A percentile compares a stretch with the other conserved stretches of the same genome.
phyloP scores from a whole-genome alignment of 2,113 vertebrate species.

The Colistium nudipinnis region DNA sequence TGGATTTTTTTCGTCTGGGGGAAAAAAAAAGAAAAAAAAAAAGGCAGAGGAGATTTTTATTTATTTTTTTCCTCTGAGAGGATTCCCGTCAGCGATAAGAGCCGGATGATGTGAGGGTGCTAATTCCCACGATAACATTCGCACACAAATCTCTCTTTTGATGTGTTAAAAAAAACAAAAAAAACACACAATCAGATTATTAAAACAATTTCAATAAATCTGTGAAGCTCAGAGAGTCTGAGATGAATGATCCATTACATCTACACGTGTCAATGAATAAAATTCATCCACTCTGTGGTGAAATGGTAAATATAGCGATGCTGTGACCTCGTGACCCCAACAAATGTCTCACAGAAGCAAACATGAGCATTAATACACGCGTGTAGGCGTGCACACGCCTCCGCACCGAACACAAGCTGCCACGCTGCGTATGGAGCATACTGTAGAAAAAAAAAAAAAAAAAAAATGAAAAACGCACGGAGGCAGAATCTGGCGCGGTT shows the following conservation, averaged over 20 bases:
- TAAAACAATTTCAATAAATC: no score
- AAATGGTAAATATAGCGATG: neutral
- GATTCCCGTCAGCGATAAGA: conserved; percentile 57
- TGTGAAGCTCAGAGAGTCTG: conserved; percentile 50
- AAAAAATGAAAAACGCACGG: no score
- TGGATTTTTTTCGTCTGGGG: conserved; percentile 22
- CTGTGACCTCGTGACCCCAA: neutral
- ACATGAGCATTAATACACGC: neutral
- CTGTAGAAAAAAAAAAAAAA: neutral
- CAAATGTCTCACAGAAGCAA: neutral
- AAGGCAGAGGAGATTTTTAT: conserved; percentile 45
- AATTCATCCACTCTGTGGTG: conserved; percentile 7
- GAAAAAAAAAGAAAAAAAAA: conserved; percentile 37
- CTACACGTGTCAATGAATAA: conserved; percentile 34
- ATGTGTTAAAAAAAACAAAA: conserved; percentile 67
- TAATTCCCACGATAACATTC: conserved; percentile 75
- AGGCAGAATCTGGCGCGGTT: neutral
- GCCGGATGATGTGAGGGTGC: conserved; percentile 58
- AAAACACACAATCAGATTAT: conserved; percentile 67
- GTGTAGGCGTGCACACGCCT: neutral
- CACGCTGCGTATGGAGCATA: neutral
- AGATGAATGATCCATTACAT: conserved; percentile 58
- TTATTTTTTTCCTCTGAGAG: conserved; percentile 51
- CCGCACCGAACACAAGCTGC: neutral
- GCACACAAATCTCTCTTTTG: conserved; percentile 72